Conservation (phyloP, 2,113 vertebrate species). For the Coturnix japonica region DNA sequence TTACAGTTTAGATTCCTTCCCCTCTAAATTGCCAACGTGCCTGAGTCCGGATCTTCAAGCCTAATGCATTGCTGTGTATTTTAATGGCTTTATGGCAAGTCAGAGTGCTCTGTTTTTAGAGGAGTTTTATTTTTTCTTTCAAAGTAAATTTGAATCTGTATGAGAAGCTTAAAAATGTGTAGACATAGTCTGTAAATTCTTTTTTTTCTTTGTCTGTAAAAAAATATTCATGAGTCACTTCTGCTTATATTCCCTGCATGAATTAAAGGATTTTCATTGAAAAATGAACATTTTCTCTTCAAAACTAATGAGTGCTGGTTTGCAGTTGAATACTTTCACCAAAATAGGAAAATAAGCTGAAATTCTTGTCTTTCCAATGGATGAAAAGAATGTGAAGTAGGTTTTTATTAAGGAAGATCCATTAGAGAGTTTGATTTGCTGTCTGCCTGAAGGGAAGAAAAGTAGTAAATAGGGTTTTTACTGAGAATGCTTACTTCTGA, state of each 20-base stretch:
- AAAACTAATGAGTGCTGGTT: not conserved
- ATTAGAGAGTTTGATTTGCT: not conserved
- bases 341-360: not conserved
- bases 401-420: not conserved
- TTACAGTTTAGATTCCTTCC: not conserved
- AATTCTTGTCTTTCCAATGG: not conserved
- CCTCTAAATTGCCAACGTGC: not conserved
- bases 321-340: not conserved
- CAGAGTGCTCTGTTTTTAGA: not conserved
- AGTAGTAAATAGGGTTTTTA: not conserved
- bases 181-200: not conserved
- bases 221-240: not conserved
- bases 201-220: not conserved
- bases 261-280: not conserved
- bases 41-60: not conserved
- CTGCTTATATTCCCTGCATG: not conserved
- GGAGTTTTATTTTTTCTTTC: not conserved
- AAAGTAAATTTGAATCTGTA: not conserved
- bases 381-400: not conserved
- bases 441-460: not conserved
- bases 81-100: slow-evolving; percentile 12
- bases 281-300: not conserved
- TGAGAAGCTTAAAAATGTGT: not conserved
- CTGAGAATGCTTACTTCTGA: not conserved
- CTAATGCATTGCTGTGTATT: not conserved